Base-by-base conservation (phyloP, 2,888 invertebrate genomes). In the Halictus quadricinctus region DNA sequence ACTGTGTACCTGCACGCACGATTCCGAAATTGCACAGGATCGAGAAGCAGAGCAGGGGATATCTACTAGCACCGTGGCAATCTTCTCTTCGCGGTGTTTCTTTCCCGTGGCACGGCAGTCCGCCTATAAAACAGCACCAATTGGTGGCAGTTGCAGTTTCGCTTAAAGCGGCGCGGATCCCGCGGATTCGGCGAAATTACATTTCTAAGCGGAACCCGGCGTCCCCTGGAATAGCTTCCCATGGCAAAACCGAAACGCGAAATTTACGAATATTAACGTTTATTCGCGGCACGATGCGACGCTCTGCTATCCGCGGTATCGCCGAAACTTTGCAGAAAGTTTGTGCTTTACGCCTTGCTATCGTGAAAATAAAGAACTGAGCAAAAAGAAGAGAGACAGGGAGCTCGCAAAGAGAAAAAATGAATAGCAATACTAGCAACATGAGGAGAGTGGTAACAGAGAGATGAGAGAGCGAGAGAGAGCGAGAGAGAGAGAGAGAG, bases 241-340 rank as follows among this genome's bases (percentile, higher is more conserved):
- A 29, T 25, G 48, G 70, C 70, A 60, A 82, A 82, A 82, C 81
- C 80, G 69, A 81, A 81, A 72, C 43, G 54, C 64, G 29, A 60
- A 82, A 82, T 82, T 82, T 70, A 82, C 75, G 81, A 75, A 82
- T 80, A 80, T 69, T 80, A 81, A 80, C 58, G 74, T 73, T 48
- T 58, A 80, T 81, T 18, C n/a, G 29, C 21, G 54, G 7, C 21
- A 54, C 72, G 15, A 6, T 36, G 36, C 66, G 10, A 5, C 69
- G 69, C 69, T 18, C 21, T 21, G 36, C 41, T 50, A 29, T 36
- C 46, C 48, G 76, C 29, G 76, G 76, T 75, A 76, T 25, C 72
- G 72, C 41, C 18, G 76, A 72, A 86, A 80, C 70, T 80, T 66
- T 18, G 60, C 54, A 41, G 58, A 41, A 41, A 88, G 83, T 77